Evolutionary conservation across 2,113 vertebrate species (phyloP).

Genomic region (Zosterops pallidus): DNA sequence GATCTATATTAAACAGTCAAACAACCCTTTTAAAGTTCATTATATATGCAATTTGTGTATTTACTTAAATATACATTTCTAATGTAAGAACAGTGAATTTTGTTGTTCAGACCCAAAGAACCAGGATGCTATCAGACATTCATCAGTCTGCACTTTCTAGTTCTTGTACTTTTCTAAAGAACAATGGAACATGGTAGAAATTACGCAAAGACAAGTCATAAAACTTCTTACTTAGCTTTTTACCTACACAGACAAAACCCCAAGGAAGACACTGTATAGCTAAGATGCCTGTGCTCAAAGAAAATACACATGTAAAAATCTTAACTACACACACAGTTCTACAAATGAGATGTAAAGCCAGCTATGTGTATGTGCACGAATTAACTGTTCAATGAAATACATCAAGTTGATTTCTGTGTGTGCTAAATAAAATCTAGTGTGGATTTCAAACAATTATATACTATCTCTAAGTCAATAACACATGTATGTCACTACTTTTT

Average conservation of each 20-base stretch:
- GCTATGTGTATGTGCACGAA: neutral
- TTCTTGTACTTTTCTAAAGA: slow-evolving; percentile 4
- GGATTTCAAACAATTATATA: neutral
- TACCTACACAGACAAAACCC: neutral
- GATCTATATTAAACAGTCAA: neutral
- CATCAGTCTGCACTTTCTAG: neutral
- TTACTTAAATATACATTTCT: neutral
- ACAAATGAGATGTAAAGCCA: neutral
- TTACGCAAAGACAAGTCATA: neutral
- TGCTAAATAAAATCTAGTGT: neutral
- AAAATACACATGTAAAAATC: neutral
- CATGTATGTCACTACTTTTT: neutral
- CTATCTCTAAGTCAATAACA: neutral
- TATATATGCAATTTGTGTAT: neutral
- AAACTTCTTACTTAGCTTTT: neutral
- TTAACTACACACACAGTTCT: neutral
- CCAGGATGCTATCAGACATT: neutral
- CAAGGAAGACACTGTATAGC: neutral
- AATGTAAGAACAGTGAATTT: neutral
- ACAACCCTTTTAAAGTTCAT: neutral
- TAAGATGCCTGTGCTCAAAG: neutral
- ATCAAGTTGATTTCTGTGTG: neutral
- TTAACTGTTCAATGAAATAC: neutral
- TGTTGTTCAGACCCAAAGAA: neutral
- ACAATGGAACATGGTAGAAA: neutral